Percentiles rank a stretch among this genome's conserved stretches.
Evolutionary conservation across 2,888 invertebrate genomes (phyloP).

Genomic region (Eledona agricola): DNA sequence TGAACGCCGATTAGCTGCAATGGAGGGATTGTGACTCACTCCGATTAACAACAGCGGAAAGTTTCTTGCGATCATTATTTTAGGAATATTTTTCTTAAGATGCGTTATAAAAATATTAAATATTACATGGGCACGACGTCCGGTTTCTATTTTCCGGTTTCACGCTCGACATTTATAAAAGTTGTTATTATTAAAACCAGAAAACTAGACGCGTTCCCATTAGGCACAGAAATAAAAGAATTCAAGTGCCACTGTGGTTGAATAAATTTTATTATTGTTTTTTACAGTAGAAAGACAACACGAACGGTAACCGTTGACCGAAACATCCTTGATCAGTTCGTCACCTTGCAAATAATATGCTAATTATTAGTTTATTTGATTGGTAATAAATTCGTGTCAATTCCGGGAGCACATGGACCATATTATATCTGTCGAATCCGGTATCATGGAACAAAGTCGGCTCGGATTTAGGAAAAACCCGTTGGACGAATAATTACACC

Average conservation of each 20-base stretch:
- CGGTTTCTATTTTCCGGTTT: too few species aligned
- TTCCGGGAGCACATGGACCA: constrained; percentile 32
- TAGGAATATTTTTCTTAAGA: background rate
- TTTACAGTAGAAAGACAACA: too few species aligned
- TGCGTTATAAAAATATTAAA: background rate
- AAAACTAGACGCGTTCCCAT: too few species aligned
- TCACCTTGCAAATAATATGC: constrained; percentile 21
- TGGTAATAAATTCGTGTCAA: constrained; percentile 23
- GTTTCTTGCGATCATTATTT: background rate
- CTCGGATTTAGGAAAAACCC: constrained; percentile 37
- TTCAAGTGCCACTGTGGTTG: too few species aligned
- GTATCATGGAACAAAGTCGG: constrained; percentile 26
- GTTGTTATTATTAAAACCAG: too few species aligned
- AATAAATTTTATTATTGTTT: too few species aligned
- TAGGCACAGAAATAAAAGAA: too few species aligned
- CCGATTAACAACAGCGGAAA: constrained; percentile 3
- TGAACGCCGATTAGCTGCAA: constrained; percentile 6
- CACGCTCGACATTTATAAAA: too few species aligned
- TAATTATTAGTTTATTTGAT: constrained; percentile 17
- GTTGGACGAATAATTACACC: constrained; percentile 30
- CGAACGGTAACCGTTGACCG: constrained; percentile 8
- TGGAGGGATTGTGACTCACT: constrained; percentile 19
- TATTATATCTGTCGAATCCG: constrained; percentile 27
- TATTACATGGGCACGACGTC: too few species aligned
- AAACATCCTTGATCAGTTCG: constrained; percentile 20